Conservation (phyloP, 2,797 vertebrate genomes). For the Morelia viridis region DNA sequence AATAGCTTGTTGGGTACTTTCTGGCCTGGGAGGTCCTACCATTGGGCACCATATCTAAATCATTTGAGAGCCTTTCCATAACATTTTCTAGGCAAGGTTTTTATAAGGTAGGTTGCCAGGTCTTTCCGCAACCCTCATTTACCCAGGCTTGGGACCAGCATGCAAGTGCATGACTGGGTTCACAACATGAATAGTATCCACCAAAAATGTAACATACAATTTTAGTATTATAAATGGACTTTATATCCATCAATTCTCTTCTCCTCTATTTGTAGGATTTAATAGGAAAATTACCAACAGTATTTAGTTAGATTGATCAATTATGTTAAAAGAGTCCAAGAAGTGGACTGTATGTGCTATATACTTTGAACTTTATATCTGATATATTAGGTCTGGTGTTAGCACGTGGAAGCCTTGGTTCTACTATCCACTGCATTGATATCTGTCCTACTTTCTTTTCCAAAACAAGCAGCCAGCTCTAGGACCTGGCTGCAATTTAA, state of each 20-base stretch:
- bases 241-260: neutral
- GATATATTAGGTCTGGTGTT: fast-evolving
- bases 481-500: neutral
- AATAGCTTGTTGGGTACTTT: too few relatives aligned
- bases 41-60: too few relatives aligned
- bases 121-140: too few relatives aligned
- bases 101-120: too few relatives aligned
- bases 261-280: neutral
- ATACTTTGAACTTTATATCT: neutral
- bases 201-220: constrained; percentile 18
- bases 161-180: too few relatives aligned
- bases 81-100: too few relatives aligned
- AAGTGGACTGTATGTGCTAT: neutral
- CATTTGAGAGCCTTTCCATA: too few relatives aligned
- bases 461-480: neutral
- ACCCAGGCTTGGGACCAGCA: too few relatives aligned
- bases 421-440: neutral
- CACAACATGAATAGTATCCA: neutral
- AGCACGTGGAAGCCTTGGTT: neutral
- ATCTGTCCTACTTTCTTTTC: too few relatives aligned
- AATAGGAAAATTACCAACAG: constrained; percentile 12
- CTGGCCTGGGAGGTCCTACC: too few relatives aligned
- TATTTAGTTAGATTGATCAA: neutral
- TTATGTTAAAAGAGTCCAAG: neutral
- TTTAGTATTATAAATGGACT: constrained; percentile 2